A percentile compares a stretch with the other conserved stretches of the same genome.
phyloP scores from a whole-genome alignment of 1,140 invertebrate species.

The Hypothenemus hampei region DNA sequence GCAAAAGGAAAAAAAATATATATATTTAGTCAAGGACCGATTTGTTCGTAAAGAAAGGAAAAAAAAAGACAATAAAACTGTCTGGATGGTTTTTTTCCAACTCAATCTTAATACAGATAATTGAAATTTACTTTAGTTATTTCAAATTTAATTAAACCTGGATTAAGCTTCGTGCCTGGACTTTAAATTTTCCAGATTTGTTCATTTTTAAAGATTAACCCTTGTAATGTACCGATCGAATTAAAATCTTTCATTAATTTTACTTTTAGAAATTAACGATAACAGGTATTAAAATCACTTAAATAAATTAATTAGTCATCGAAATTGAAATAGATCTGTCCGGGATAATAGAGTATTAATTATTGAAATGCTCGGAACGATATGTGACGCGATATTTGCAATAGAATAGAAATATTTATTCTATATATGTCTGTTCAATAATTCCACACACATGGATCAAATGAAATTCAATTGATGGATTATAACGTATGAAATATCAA shows the following conservation, averaged over 20 bases:
- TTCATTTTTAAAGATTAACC: slow-evolving; percentile 18
- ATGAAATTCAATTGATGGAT: too few relatives aligned
- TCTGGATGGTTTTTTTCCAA: too few relatives aligned
- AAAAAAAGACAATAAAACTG: not conserved
- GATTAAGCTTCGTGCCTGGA: too few relatives aligned
- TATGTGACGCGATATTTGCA: not conserved
- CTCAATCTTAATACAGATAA: not conserved
- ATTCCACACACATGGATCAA: too few relatives aligned
- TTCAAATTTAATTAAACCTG: slow-evolving; percentile 23
- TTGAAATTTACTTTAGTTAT: slow-evolving; percentile 8
- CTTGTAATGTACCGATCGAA: not conserved
- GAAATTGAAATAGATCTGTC: slow-evolving; percentile 7
- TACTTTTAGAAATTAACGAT: not conserved
- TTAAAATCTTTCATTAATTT: not conserved
- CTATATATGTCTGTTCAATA: too few relatives aligned
- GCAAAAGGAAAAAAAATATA: not conserved
- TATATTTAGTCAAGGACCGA: not conserved
- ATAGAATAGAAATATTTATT: too few relatives aligned
- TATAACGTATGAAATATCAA: too few relatives aligned
- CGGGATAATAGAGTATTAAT: slow-evolving; percentile 3
- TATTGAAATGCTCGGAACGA: slow-evolving; percentile 6
- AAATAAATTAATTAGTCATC: slow-evolving; percentile 11
- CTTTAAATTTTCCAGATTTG: slow-evolving; percentile 22
- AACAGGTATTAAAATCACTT: not conserved
- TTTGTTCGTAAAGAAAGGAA: not conserved